A percentile compares a stretch with the other conserved stretches of the same genome.
These are phyloP conservation scores for Raja brachyura DNA, from an alignment of 2,113 vertebrate genomes.

Conservation along the genomic window DNA sequence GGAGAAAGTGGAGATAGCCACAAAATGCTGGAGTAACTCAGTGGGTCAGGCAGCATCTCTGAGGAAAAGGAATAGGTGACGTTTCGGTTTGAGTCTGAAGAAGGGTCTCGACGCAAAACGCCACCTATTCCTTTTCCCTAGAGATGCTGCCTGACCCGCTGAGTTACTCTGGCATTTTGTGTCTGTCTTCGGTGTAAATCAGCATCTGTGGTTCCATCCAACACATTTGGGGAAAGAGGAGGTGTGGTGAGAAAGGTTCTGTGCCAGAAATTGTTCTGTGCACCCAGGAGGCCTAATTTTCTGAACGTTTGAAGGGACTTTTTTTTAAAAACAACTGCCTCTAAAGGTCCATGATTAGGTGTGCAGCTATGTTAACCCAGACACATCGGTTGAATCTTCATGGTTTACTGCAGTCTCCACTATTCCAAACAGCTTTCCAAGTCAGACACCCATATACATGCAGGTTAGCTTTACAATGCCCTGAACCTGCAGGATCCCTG, in stretches of 20 bases:
- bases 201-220: too few relatives aligned
- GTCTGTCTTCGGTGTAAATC: too few relatives aligned
- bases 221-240: too few relatives aligned
- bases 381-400: not conserved
- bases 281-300: not conserved
- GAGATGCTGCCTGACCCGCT: too few relatives aligned
- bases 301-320: not conserved
- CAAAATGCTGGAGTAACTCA: too few relatives aligned
- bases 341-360: not conserved
- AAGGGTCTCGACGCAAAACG: too few relatives aligned
- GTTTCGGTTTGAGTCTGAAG: too few relatives aligned
- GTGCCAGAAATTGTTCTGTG: not conserved
- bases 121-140: too few relatives aligned
- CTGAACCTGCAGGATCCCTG: not conserved
- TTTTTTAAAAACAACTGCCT: not conserved
- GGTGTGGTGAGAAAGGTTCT: not conserved
- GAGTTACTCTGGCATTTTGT: too few relatives aligned
- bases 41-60: too few relatives aligned
- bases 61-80: too few relatives aligned
- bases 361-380: not conserved
- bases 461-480: not conserved
- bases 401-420: not conserved
- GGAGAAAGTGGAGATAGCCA: too few relatives aligned
- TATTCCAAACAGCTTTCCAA: not conserved
- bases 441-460: not conserved